These are phyloP conservation scores for Dinomys branickii DNA, from an alignment of 2,113 vertebrate species.

Conservation along the genomic window DNA sequence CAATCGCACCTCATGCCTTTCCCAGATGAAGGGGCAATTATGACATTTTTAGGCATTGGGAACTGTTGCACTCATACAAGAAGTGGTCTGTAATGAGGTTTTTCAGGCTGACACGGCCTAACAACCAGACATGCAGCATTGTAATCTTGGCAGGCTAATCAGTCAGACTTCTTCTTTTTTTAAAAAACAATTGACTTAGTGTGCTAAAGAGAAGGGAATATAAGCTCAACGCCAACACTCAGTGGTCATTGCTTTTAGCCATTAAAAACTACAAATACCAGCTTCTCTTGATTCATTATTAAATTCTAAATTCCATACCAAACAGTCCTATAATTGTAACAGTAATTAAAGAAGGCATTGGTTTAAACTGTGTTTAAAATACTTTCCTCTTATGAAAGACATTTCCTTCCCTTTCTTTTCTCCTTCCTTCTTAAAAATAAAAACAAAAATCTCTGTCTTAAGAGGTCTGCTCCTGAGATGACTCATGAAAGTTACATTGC, in stretches of 20 bases:
- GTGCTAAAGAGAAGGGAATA: neutral
- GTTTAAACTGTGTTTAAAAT: neutral
- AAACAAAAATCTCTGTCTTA: neutral
- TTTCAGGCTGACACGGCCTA: neutral
- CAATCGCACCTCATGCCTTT: neutral
- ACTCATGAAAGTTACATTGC: neutral
- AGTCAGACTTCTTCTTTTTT: neutral
- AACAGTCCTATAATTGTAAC: neutral
- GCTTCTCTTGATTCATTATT: neutral
- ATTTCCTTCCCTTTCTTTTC: neutral
- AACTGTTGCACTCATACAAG: neutral
- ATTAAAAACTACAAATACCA: neutral
- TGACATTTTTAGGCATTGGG: conserved; percentile 12
- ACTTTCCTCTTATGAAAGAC: neutral
- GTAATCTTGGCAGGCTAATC: conserved; percentile 1
- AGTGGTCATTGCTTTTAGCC: neutral
- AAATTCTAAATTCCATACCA: neutral
- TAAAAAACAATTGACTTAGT: conserved; percentile 43
- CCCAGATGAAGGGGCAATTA: neutral
- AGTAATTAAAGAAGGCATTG: neutral
- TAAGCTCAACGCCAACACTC: neutral
- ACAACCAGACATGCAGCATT: neutral
- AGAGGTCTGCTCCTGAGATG: neutral
- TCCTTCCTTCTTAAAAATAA: neutral
- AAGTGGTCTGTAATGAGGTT: neutral